Evolutionary conservation across 2,888 invertebrate genomes (phyloP).

Genomic region (Agonopterix heracliana): DNA sequence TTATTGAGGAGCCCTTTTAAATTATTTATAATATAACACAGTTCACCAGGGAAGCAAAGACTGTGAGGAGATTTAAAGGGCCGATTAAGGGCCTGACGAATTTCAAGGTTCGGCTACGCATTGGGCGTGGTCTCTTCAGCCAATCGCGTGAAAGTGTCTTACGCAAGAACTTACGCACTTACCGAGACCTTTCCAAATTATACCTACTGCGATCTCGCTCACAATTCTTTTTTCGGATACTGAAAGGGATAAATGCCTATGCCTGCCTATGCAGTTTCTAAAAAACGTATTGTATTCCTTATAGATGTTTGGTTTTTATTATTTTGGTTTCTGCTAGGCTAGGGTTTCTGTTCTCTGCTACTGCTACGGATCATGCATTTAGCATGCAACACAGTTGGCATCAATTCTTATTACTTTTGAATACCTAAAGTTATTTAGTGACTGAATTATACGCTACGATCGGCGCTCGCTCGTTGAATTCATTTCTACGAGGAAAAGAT

Average conservation of each 20-base stretch:
- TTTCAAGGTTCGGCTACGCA: constrained; percentile 68
- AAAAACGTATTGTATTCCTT: too few species aligned
- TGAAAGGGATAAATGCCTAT: not conserved
- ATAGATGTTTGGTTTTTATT: too few species aligned
- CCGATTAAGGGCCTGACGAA: constrained; percentile 59
- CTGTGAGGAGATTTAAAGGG: constrained; percentile 59
- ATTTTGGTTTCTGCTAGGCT: too few species aligned
- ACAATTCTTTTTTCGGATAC: not conserved
- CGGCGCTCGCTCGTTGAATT: too few species aligned
- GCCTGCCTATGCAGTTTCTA: too few species aligned
- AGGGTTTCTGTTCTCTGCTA: too few species aligned
- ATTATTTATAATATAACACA: constrained; percentile 78
- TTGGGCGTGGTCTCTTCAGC: constrained; percentile 62
- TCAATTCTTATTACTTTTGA: too few species aligned
- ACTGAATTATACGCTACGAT: too few species aligned
- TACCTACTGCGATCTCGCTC: constrained; percentile 20
- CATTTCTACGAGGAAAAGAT: too few species aligned
- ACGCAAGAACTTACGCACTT: constrained; percentile 63
- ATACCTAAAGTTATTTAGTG: too few species aligned
- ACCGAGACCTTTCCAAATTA: constrained; percentile 30
- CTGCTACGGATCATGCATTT: too few species aligned
- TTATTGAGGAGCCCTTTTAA: constrained; percentile 66
- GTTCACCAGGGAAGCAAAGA: constrained; percentile 62
- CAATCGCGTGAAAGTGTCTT: constrained; percentile 51
- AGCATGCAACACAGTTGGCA: too few species aligned